These are phyloP conservation scores for Synanthedon myopaeformis DNA, from an alignment of 2,888 invertebrate genomes.

Conservation along the genomic window DNA sequence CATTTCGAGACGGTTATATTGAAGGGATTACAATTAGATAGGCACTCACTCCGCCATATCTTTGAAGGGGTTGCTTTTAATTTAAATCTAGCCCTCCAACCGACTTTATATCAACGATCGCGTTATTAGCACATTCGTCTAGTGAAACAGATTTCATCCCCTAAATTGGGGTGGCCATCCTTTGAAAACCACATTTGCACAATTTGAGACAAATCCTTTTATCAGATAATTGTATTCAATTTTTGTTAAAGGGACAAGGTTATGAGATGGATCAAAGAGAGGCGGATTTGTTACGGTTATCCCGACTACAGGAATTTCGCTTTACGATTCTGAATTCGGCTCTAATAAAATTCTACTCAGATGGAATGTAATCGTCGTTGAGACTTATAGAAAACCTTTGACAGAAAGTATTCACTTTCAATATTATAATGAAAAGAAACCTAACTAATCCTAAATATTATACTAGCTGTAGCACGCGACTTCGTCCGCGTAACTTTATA, in stretches of 20 bases:
- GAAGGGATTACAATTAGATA: slow-evolving; percentile 55
- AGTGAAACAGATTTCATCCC: slow-evolving; percentile 14
- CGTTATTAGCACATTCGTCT: slow-evolving; percentile 23
- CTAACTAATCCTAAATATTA: too few species aligned
- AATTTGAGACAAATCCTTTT: slow-evolving; percentile 25
- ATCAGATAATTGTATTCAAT: slow-evolving; percentile 25
- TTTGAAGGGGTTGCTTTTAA: slow-evolving; percentile 55
- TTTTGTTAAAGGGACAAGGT: slow-evolving; percentile 17
- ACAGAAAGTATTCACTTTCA: neutral
- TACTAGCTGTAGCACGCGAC: too few species aligned
- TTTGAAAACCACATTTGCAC: slow-evolving; percentile 27
- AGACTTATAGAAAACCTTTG: neutral
- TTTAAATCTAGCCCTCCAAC: slow-evolving; percentile 44
- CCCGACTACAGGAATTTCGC: slow-evolving; percentile 21
- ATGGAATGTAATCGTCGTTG: slow-evolving; percentile 12
- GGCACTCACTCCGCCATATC: slow-evolving; percentile 33
- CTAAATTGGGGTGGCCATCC: slow-evolving; percentile 14
- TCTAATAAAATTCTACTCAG: slow-evolving; percentile 24
- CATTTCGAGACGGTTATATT: slow-evolving; percentile 38
- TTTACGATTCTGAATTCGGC: slow-evolving; percentile 16
- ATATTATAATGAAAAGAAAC: too few species aligned
- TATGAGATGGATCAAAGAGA: slow-evolving; percentile 19
- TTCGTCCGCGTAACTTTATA: too few species aligned
- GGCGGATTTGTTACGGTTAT: slow-evolving; percentile 11
- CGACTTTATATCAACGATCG: slow-evolving; percentile 3